A percentile compares a stretch with the other conserved stretches of the same genome.
These are phyloP conservation scores for Danaus plexippus DNA, from an alignment of 1,140 invertebrate species.

Conservation along the genomic window DNA sequence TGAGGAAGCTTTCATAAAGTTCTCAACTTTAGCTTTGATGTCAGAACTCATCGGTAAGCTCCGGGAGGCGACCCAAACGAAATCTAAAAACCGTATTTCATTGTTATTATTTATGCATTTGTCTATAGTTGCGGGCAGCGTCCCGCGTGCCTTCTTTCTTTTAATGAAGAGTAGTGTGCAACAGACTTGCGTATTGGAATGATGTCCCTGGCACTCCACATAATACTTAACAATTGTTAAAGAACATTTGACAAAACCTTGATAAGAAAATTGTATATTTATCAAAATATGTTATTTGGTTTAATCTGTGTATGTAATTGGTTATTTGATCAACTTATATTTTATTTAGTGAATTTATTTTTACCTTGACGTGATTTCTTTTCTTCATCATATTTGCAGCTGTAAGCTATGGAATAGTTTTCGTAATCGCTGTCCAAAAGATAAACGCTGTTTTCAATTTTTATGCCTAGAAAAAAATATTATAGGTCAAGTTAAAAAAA, in stretches of 20 bases:
- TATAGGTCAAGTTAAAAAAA: neutral
- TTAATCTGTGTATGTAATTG: too few relatives aligned
- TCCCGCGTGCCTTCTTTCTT: too few relatives aligned
- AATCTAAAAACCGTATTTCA: conserved; percentile 30
- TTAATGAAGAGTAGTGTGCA: too few relatives aligned
- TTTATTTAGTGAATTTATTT: neutral
- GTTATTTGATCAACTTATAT: too few relatives aligned
- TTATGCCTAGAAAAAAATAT: neutral
- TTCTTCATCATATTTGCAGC: conserved; percentile 40
- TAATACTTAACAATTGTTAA: too few relatives aligned
- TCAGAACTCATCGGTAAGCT: conserved; percentile 34
- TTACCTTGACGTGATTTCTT: conserved; percentile 32
- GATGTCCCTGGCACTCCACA: too few relatives aligned
- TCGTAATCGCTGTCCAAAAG: conserved; percentile 10
- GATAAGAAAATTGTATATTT: too few relatives aligned
- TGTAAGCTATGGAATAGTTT: conserved; percentile 42
- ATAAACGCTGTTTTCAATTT: neutral
- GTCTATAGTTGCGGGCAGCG: too few relatives aligned
- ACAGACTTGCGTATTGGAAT: too few relatives aligned
- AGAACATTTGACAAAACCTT: too few relatives aligned
- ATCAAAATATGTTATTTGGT: too few relatives aligned
- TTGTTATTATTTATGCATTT: too few relatives aligned
- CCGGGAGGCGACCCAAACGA: conserved; percentile 42
- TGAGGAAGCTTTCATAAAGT: conserved; percentile 37
- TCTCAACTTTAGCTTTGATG: conserved; percentile 35